Evolutionary conservation across 2,888 invertebrate species (phyloP).

Genomic region (Eulithis prunata): DNA sequence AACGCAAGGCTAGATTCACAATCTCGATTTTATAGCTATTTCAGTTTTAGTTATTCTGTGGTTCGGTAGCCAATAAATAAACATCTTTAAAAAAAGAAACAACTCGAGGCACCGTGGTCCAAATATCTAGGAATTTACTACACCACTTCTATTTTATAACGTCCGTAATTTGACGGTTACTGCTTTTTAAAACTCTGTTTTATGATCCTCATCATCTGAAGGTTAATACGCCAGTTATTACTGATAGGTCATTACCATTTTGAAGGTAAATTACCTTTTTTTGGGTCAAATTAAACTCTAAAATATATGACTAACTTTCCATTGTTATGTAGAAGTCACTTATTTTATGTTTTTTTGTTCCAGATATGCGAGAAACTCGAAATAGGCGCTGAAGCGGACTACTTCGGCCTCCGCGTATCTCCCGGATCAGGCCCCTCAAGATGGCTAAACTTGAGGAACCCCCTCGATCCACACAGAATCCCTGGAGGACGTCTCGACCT

Average conservation of each 20-base stretch:
- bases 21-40: conserved; percentile 17
- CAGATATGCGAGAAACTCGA: conserved; percentile 94
- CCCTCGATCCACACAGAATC: conserved; percentile 89
- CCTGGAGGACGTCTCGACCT: conserved; percentile 88
- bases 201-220: neutral
- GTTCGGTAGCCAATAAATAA: neutral
- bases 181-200: neutral
- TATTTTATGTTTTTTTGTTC: conserved; percentile 48
- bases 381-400: conserved; percentile 93
- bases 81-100: no score
- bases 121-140: no score
- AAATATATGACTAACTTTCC: no score
- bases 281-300: neutral
- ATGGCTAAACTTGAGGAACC: conserved; percentile 95
- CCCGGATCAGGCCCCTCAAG: conserved; percentile 87
- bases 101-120: no score
- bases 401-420: conserved; percentile 91
- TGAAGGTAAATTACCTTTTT: neutral
- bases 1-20: conserved; percentile 26
- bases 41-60: neutral
- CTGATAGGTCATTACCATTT: neutral
- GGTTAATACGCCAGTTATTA: neutral
- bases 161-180: neutral
- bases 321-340: neutral
- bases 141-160: neutral